Conservation (phyloP, 2,797 vertebrate species). For the Chaetodon trifasciatus region DNA sequence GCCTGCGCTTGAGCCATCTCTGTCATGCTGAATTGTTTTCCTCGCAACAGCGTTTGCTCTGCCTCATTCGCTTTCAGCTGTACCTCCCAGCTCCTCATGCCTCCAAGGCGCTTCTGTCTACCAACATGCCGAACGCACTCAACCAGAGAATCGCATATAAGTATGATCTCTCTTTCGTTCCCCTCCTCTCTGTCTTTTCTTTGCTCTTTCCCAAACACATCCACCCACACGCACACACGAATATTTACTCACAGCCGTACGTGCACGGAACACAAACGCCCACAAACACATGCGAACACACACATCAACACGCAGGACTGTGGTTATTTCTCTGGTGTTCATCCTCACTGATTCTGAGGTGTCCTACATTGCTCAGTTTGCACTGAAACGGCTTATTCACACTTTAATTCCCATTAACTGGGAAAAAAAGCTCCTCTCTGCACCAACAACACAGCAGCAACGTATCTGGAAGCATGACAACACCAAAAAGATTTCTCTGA, state of each 20-base stretch:
- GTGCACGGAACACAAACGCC: conserved; percentile 46
- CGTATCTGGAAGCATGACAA: conserved; percentile 56
- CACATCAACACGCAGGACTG: not conserved
- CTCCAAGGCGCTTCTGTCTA: conserved; percentile 45
- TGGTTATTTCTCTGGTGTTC: conserved; percentile 39
- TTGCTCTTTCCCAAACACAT: conserved; percentile 35
- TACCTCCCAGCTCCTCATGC: conserved; percentile 56
- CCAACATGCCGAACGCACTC: conserved; percentile 53
- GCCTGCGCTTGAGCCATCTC: conserved; percentile 34
- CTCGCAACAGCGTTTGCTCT: conserved; percentile 44
- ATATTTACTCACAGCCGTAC: conserved; percentile 21
- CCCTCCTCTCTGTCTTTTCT: conserved; percentile 11
- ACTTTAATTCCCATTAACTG: conserved; percentile 55
- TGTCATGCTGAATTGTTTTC: conserved; percentile 61
- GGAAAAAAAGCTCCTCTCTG: conserved; percentile 10
- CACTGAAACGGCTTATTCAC: conserved; percentile 55
- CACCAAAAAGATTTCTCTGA: conserved; percentile 53
- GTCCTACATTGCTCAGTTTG: conserved; percentile 50
- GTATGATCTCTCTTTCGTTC: conserved; percentile 40
- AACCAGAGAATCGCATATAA: conserved; percentile 57
- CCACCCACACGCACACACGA: conserved; percentile 45
- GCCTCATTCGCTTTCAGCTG: conserved; percentile 63
- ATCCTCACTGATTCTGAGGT: conserved; percentile 40
- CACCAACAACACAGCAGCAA: conserved; percentile 29
- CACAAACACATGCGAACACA: conserved; percentile 13